Conservation (phyloP, 2,113 vertebrate species). For the Drymodes brunneopygia region DNA sequence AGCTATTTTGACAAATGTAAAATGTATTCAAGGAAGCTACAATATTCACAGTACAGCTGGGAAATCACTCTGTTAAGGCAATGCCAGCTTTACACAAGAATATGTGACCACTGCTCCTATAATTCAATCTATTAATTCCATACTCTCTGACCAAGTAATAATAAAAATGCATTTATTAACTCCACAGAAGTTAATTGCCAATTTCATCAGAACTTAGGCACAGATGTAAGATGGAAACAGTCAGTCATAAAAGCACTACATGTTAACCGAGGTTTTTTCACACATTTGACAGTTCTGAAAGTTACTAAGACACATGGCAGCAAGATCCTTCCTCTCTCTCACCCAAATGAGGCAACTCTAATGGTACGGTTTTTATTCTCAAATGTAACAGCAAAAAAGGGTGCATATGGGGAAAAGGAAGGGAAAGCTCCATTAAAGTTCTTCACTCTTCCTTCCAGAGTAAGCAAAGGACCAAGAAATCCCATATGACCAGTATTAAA, state of each 20-base stretch:
- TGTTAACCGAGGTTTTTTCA: conserved; percentile 5
- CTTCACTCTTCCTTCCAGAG: not conserved
- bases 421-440: not conserved
- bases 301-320: not conserved
- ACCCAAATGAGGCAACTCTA: not conserved
- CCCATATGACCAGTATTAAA: not conserved
- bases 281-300: conserved; percentile 34
- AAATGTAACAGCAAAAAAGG: not conserved
- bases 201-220: not conserved
- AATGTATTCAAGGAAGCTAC: not conserved
- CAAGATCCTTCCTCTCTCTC: not conserved
- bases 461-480: not conserved
- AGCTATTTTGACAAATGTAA: not conserved
- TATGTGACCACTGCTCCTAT: not conserved
- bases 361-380: not conserved
- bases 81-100: not conserved
- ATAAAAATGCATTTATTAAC: conserved; percentile 29
- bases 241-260: conserved; percentile 11
- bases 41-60: not conserved
- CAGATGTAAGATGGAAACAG: conserved; percentile 20
- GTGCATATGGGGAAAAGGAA: not conserved
- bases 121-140: not conserved
- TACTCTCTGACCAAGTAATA: not conserved
- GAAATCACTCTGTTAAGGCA: not conserved
- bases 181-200: not conserved